Percentiles rank a stretch among this genome's conserved stretches.
These are phyloP conservation scores for Ceratina australensis DNA, from an alignment of 1,140 invertebrate genomes.

Conservation along the genomic window DNA sequence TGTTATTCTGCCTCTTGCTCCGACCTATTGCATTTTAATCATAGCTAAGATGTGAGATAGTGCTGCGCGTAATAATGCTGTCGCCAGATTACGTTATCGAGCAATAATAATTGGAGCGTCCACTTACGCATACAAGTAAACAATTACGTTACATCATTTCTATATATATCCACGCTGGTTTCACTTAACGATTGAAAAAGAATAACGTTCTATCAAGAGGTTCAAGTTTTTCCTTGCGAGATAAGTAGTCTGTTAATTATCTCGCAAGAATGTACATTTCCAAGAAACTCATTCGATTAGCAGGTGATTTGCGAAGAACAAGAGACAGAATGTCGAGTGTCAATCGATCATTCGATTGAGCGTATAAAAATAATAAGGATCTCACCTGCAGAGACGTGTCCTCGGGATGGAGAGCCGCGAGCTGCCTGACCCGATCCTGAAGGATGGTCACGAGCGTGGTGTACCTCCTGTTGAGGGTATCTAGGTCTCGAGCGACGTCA, in stretches of 20 bases:
- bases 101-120: neutral
- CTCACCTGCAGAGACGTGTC: slow-evolving; percentile 79
- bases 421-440: slow-evolving; percentile 81
- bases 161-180: no score
- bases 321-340: neutral
- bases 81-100: neutral
- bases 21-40: neutral
- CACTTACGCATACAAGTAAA: neutral
- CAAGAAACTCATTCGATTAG: neutral
- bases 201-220: no score
- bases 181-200: no score
- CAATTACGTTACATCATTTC: neutral
- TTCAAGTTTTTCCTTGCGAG: no score
- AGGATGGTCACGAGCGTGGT: slow-evolving; percentile 87
- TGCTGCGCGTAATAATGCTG: neutral
- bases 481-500: slow-evolving; percentile 90
- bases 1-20: neutral
- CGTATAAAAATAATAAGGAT: neutral
- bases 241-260: no score
- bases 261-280: neutral
- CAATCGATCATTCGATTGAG: neutral
- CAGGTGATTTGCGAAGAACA: no score
- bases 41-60: neutral
- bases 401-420: slow-evolving; percentile 75
- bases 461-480: slow-evolving; percentile 91